Conservation (phyloP, 2,888 invertebrate species). For the Agrotis exclamationis region DNA sequence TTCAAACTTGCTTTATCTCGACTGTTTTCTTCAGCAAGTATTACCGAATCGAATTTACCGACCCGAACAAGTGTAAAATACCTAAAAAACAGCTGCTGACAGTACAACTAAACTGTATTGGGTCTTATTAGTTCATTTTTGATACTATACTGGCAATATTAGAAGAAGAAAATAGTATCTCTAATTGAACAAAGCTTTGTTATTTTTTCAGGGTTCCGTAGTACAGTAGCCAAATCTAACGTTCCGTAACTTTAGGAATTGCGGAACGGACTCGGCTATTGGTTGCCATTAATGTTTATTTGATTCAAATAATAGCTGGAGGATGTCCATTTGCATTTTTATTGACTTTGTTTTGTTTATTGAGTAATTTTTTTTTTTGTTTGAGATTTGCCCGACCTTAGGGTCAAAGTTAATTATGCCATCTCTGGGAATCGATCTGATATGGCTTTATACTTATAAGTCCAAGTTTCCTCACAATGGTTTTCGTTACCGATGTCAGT, state of each 20-base stretch:
- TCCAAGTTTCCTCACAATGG: too few species aligned
- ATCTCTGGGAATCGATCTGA: too few species aligned
- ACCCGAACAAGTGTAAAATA: background rate
- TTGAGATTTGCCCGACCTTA: too few species aligned
- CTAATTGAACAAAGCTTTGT: slow-evolving; percentile 30
- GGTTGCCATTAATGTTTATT: background rate
- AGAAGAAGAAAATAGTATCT: slow-evolving; percentile 14
- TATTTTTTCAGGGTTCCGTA: background rate
- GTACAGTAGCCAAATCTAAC: background rate
- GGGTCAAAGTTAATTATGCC: too few species aligned
- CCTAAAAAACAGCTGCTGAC: slow-evolving; percentile 10
- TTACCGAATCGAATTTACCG: background rate
- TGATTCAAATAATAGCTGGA: background rate
- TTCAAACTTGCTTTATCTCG: too few species aligned
- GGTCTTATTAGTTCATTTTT: slow-evolving; percentile 39
- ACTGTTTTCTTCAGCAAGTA: background rate
- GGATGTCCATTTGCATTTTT: background rate
- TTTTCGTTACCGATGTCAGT: too few species aligned
- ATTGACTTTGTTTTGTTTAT: too few species aligned
- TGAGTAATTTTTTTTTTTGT: too few species aligned
- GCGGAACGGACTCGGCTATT: background rate
- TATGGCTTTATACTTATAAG: too few species aligned
- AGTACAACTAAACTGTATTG: background rate
- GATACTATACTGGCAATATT: slow-evolving; percentile 13
- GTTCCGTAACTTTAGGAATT: background rate